Evolutionary conservation across 2,797 vertebrate species (phyloP).

Genomic region (Propithecus perrieri): DNA sequence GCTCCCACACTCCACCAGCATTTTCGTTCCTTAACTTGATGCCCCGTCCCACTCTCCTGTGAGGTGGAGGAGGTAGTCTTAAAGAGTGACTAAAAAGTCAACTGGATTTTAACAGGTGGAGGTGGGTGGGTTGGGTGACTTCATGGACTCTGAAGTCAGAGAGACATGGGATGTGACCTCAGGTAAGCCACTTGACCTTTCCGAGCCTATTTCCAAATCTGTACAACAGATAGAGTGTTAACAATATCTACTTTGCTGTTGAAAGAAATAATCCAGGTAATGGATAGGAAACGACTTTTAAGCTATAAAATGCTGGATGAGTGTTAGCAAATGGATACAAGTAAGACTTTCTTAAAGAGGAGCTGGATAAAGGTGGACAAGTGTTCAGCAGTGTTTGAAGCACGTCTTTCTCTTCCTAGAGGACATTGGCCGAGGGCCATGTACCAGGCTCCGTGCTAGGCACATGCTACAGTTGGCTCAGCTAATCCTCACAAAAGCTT

Average conservation of each 20-base stretch:
- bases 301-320: not conserved
- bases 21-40: conserved; percentile 59
- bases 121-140: not conserved
- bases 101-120: conserved; percentile 44
- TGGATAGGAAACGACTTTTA: not conserved
- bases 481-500: not conserved
- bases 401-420: not conserved
- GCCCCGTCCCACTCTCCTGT: conserved; percentile 56
- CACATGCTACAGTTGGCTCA: not conserved
- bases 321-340: not conserved
- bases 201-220: not conserved
- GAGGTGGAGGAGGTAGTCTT: conserved; percentile 57
- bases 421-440: not conserved
- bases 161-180: not conserved
- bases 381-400: not conserved
- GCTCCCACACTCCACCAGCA: conserved; percentile 53
- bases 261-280: not conserved
- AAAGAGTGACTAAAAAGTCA: conserved; percentile 43
- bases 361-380: not conserved
- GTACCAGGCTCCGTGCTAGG: not conserved
- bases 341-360: conserved; percentile 13
- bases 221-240: not conserved
- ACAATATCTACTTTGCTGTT: not conserved
- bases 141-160: conserved; percentile 30
- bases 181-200: not conserved